phyloP scores from a whole-genome alignment of 2,888 invertebrate species.

The Eledona agricola region DNA sequence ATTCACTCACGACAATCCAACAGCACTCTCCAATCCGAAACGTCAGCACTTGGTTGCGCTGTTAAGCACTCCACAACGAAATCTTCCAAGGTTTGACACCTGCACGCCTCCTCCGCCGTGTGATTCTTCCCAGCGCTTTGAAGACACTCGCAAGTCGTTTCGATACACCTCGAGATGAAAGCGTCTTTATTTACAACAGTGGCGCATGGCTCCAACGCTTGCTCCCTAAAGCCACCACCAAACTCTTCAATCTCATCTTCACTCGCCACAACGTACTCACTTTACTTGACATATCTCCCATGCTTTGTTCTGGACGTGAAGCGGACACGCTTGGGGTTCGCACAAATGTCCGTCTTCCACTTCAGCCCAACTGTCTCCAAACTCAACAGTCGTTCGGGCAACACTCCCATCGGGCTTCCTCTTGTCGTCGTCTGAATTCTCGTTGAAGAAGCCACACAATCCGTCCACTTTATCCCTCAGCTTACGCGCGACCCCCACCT shows the following conservation, averaged over 20 bases:
- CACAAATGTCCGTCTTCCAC: conserved; percentile 65
- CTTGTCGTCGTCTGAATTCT: conserved; percentile 72
- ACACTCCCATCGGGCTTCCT: conserved; percentile 73
- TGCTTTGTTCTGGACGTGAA: conserved; percentile 70
- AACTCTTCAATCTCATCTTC: no score
- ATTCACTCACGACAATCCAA: conserved; percentile 73
- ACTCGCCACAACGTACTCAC: conserved; percentile 59
- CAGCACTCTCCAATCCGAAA: conserved; percentile 76
- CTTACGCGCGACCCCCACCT: conserved; percentile 75
- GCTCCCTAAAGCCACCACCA: conserved; percentile 21
- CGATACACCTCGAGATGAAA: conserved; percentile 77
- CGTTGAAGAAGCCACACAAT: conserved; percentile 81
- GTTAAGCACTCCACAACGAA: conserved; percentile 80
- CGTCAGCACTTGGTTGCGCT: conserved; percentile 69
- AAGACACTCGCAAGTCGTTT: conserved; percentile 79
- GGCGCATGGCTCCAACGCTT: conserved; percentile 71
- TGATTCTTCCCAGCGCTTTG: conserved; percentile 59
- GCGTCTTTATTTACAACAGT: conserved; percentile 72
- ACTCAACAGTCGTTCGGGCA: conserved; percentile 72
- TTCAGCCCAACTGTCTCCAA: conserved; percentile 80
- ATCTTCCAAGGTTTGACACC: conserved; percentile 74
- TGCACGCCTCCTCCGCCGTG: conserved; percentile 64
- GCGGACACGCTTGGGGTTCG: conserved; percentile 70
- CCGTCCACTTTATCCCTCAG: conserved; percentile 75
- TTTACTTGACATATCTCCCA: conserved; percentile 75